Percentiles rank a stretch among this genome's conserved stretches.
Evolutionary conservation across 35 echinoderm and acorn worm genomes (phyloP).

Genomic region (Acanthaster planci): DNA sequence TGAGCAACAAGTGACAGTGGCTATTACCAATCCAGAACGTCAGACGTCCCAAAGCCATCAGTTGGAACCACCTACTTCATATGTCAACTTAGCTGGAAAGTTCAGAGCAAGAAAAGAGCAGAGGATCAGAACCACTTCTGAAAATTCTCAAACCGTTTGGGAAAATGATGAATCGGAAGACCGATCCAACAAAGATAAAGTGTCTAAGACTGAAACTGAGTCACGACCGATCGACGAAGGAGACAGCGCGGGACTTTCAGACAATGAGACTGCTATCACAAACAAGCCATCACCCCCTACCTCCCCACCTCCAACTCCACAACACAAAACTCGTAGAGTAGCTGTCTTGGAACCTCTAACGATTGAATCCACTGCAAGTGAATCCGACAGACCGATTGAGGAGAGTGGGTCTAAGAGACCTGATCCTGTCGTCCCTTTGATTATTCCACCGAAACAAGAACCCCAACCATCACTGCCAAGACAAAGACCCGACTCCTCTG

Average conservation of each 20-base stretch:
- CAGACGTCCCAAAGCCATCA: too few species aligned
- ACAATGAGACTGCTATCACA: too few species aligned
- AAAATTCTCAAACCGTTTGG: background rate
- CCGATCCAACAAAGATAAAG: too few species aligned
- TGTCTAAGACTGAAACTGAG: background rate
- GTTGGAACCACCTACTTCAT: too few species aligned
- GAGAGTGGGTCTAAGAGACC: background rate
- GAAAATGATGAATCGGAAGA: slow-evolving; percentile 9
- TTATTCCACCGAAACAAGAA: background rate
- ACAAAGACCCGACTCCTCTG: background rate
- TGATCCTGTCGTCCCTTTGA: background rate
- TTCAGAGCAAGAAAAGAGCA: background rate
- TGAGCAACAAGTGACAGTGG: too few species aligned
- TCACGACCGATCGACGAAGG: background rate
- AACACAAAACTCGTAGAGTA: background rate
- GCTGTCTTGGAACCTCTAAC: background rate
- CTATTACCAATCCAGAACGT: too few species aligned
- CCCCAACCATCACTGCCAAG: background rate
- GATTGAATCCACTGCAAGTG: background rate
- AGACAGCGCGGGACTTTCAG: too few species aligned
- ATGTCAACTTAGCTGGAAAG: too few species aligned
- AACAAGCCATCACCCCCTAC: background rate
- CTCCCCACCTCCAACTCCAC: background rate
- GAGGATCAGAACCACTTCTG: background rate
- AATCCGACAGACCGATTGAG: background rate